phyloP scores from a whole-genome alignment of 2,797 vertebrate species.

The Lagorchestes hirsutus region DNA sequence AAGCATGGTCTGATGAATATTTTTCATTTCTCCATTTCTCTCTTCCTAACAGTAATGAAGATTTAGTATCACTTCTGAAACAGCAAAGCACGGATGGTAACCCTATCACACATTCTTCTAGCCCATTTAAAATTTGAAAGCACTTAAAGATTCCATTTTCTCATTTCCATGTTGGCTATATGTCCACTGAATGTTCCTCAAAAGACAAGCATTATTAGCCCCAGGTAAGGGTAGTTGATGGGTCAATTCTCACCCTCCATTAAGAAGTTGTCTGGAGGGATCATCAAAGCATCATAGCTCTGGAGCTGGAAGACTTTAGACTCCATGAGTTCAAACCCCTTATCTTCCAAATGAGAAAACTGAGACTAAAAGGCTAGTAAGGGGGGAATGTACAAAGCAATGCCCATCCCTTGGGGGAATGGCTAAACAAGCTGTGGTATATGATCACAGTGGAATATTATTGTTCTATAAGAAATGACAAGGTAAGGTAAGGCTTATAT shows the following conservation, averaged over 20 bases:
- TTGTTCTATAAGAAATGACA: no score
- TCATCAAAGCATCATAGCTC: not conserved
- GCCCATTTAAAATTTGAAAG: not conserved
- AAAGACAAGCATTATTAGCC: not conserved
- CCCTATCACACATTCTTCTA: not conserved
- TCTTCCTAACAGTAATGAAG: constrained; percentile 27
- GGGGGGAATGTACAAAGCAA: not conserved
- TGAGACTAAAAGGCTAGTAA: not conserved
- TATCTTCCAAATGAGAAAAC: not conserved
- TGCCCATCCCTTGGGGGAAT: no score
- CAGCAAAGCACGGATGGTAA: not conserved
- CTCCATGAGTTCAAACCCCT: not conserved
- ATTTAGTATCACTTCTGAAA: not conserved
- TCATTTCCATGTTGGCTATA: not conserved
- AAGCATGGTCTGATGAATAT: not conserved
- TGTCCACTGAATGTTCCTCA: not conserved
- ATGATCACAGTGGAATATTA: no score
- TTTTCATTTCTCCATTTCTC: constrained; percentile 9
- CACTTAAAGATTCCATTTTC: not conserved
- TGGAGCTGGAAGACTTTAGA: not conserved
- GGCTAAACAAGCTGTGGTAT: no score
- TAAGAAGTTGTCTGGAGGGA: not conserved
- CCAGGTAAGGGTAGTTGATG: not conserved
- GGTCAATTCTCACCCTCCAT: constrained; percentile 28
- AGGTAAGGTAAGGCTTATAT: no score